Conservation (phyloP, 1,140 invertebrate genomes). For the Agrypnia vestita region DNA sequence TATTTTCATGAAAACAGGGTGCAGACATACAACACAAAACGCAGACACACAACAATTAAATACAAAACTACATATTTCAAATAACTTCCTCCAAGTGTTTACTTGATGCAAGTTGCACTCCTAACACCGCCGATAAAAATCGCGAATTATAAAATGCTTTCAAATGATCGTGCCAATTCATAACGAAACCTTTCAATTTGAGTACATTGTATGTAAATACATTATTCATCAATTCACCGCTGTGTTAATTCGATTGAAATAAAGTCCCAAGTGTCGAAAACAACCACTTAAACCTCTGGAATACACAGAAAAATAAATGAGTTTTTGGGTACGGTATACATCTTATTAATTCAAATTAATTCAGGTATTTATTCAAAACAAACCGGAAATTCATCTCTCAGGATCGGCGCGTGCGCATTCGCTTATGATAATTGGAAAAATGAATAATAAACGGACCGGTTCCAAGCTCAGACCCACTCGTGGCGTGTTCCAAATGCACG, state of each 20-base stretch:
- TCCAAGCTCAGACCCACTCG: background rate
- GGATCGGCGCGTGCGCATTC: constrained; percentile 61
- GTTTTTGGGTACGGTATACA: constrained; percentile 20
- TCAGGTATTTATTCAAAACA: constrained; percentile 61
- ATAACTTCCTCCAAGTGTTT: no score
- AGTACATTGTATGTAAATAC: constrained; percentile 13
- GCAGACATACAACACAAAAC: no score
- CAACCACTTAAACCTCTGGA: constrained; percentile 13
- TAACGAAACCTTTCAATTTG: no score
- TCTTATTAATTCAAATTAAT: constrained; percentile 60
- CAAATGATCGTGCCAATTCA: background rate
- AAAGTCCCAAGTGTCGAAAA: constrained; percentile 42
- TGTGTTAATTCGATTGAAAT: constrained; percentile 32
- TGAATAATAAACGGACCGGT: constrained; percentile 52
- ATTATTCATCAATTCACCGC: constrained; percentile 27
- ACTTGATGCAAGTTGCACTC: no score
- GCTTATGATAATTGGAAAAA: constrained; percentile 61
- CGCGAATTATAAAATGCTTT: background rate
- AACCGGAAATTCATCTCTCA: constrained; percentile 61
- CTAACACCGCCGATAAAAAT: no score
- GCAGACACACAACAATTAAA: no score
- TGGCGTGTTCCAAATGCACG: constrained; percentile 32
- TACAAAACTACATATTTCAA: no score
- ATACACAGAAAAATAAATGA: constrained; percentile 40
- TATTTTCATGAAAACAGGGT: no score